Conservation (phyloP, 2,113 vertebrate species). For the Galemys pyrenaicus region DNA sequence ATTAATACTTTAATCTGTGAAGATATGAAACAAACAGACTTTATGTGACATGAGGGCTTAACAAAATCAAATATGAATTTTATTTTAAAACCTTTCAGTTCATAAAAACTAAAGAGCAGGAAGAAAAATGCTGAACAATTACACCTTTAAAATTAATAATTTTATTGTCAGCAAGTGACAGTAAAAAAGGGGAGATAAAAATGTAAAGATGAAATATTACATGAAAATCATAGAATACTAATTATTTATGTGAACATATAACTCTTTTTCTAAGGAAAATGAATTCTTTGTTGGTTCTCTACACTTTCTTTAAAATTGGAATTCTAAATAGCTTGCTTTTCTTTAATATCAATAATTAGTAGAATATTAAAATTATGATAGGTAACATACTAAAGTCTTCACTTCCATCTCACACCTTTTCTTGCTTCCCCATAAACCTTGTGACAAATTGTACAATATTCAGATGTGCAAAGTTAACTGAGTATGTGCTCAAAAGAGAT, state of each 20-base stretch:
- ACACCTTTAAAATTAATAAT: conserved; percentile 42
- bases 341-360: background rate
- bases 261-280: conserved; percentile 25
- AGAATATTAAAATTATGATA: background rate
- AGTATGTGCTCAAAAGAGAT: conserved; percentile 31
- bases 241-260: conserved; percentile 17
- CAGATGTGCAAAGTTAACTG: background rate
- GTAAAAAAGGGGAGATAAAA: background rate
- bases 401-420: background rate
- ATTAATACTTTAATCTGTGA: background rate
- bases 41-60: conserved; percentile 39
- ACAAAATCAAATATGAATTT: conserved; percentile 51
- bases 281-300: background rate
- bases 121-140: background rate
- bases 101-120: background rate
- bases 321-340: background rate
- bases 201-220: background rate
- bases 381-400: background rate
- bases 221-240: background rate
- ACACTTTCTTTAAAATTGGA: background rate
- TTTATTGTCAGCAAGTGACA: background rate
- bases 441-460: background rate
- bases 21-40: conserved; percentile 3
- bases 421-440: background rate
- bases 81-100: conserved; percentile 38